These are phyloP conservation scores for Aphelenchoides besseyi DNA, from an alignment of 1,140 invertebrate species.

Conservation along the genomic window DNA sequence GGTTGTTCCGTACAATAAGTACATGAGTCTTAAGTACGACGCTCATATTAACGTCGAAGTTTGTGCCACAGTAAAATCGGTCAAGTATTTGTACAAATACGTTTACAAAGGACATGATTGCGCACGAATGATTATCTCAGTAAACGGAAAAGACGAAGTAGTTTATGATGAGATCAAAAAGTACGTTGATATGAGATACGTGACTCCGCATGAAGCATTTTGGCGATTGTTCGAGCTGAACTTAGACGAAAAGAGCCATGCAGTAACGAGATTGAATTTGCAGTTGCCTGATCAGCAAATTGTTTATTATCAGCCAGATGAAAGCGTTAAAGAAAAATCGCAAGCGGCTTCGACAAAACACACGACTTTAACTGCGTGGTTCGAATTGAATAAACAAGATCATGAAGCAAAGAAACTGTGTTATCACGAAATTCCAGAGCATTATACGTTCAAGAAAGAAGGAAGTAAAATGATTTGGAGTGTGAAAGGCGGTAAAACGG, in stretches of 20 bases:
- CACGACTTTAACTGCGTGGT: constrained; percentile 62
- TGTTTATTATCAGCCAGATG: constrained; percentile 60
- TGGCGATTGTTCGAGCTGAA: constrained; percentile 63
- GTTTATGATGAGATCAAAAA: constrained; percentile 61
- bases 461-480: constrained; percentile 14
- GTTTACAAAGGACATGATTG: constrained; percentile 64
- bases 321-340: constrained; percentile 31
- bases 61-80: constrained; percentile 66
- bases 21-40: constrained; percentile 65
- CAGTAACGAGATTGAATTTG: constrained; percentile 63
- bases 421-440: constrained; percentile 57
- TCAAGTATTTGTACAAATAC: constrained; percentile 66
- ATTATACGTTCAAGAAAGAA: constrained; percentile 42
- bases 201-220: constrained; percentile 63
- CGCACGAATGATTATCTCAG: constrained; percentile 23
- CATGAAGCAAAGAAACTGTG: constrained; percentile 24
- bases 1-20: constrained; percentile 67
- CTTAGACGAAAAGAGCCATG: constrained; percentile 61
- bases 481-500: constrained; percentile 8
- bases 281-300: constrained; percentile 63
- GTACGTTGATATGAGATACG: constrained; percentile 64
- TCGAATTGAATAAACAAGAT: constrained; percentile 47
- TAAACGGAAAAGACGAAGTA: neutral
- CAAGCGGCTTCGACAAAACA: neutral
- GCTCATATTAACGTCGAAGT: constrained; percentile 66